phyloP scores from a whole-genome alignment of 1,140 invertebrate genomes.

The Sitophilus oryzae region DNA sequence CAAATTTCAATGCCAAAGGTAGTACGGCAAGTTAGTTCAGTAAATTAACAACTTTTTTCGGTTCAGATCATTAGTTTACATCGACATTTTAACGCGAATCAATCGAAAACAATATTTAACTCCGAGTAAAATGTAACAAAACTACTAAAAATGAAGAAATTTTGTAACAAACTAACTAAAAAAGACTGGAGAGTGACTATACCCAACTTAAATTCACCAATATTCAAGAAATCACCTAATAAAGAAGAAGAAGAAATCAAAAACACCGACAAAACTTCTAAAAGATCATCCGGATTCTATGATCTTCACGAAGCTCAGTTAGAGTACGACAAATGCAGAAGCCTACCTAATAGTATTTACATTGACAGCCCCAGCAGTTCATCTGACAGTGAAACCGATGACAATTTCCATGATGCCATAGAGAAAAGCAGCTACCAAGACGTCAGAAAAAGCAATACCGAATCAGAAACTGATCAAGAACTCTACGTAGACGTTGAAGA shows the following conservation, averaged over 20 bases:
- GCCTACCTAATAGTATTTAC: conserved; percentile 32
- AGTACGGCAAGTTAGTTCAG: too few species aligned
- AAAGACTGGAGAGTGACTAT: conserved; percentile 41
- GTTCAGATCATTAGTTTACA: too few species aligned
- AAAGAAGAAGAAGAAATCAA: conserved; percentile 22
- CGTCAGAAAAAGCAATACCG: conserved; percentile 10
- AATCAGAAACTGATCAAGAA: conserved; percentile 27
- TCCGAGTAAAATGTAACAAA: too few species aligned
- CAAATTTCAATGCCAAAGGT: too few species aligned
- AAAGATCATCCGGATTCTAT: conserved; percentile 36
- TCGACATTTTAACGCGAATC: too few species aligned
- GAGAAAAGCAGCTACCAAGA: conserved; percentile 21
- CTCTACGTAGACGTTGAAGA: conserved; percentile 32
- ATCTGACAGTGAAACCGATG: conserved; percentile 25
- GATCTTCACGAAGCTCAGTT: conserved; percentile 38
- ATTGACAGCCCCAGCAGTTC: conserved; percentile 23
- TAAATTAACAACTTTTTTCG: too few species aligned
- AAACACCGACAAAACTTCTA: conserved; percentile 22
- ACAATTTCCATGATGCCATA: conserved; percentile 30
- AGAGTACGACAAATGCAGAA: conserved; percentile 31
- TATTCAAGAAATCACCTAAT: conserved; percentile 29
- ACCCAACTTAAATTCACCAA: conserved; percentile 35
- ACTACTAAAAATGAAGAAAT: conserved; percentile 44
- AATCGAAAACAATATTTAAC: too few species aligned
- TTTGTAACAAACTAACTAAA: conserved; percentile 39